Evolutionary conservation across 2,888 invertebrate genomes (phyloP).

Genomic region (Exephanes ischioxanthus): DNA sequence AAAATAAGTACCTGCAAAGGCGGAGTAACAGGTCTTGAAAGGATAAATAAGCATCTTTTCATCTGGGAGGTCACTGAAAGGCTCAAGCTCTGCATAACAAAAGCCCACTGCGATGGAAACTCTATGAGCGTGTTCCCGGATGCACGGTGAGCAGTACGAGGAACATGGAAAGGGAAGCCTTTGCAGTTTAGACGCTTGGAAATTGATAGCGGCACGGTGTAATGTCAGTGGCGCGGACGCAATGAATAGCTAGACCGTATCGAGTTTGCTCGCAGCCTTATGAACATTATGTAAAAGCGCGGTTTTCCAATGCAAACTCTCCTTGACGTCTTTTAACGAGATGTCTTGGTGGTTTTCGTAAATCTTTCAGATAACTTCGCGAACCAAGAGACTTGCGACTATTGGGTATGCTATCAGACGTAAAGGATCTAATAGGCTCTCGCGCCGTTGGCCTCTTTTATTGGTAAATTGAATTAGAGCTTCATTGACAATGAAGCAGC

Average conservation of each 20-base stretch:
- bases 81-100: background rate
- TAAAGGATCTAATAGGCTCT: background rate
- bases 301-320: background rate
- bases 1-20: background rate
- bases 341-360: too few relatives aligned
- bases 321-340: background rate
- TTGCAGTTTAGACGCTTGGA: background rate
- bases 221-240: background rate
- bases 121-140: background rate
- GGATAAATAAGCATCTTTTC: conserved; percentile 30
- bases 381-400: too few relatives aligned
- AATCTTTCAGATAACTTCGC: too few relatives aligned
- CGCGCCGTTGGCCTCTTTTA: background rate
- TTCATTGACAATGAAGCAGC: background rate
- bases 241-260: background rate
- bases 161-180: background rate
- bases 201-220: conserved; percentile 7
- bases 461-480: background rate
- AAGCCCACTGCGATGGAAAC: background rate
- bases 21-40: background rate
- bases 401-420: background rate
- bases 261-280: background rate
- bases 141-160: background rate
- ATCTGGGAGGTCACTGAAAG: background rate
- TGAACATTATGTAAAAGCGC: background rate